Conservation (phyloP, 1,140 invertebrate genomes). For the Galleria mellonella region DNA sequence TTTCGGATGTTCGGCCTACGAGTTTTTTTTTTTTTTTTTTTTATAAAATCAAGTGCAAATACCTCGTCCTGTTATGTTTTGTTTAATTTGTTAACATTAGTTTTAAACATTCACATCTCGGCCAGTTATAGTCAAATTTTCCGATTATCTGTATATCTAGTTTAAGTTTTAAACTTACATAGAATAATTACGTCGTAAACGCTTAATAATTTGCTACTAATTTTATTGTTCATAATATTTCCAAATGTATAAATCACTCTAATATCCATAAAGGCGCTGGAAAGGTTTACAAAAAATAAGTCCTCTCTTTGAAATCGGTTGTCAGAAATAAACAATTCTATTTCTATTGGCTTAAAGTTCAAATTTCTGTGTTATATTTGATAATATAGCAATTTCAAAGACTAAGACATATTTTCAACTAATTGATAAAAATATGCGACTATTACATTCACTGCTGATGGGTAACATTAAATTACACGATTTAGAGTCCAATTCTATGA, state of each 20-base stretch:
- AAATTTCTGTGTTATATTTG: too few relatives aligned
- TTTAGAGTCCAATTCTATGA: too few relatives aligned
- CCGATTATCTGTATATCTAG: conserved; percentile 37
- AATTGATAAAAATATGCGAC: too few relatives aligned
- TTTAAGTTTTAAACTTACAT: conserved; percentile 45
- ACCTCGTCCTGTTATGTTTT: conserved; percentile 17
- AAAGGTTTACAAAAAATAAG: too few relatives aligned
- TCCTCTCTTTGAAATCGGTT: conserved; percentile 1
- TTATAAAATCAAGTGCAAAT: conserved; percentile 1
- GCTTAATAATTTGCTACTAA: conserved; percentile 58
- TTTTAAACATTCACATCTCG: conserved; percentile 25
- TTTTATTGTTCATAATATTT: conserved; percentile 17
- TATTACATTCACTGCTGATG: too few relatives aligned
- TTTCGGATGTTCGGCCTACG: conserved; percentile 45
- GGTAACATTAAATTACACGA: too few relatives aligned
- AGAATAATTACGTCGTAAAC: conserved; percentile 55
- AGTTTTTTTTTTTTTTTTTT: conserved; percentile 33
- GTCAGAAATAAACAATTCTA: too few relatives aligned
- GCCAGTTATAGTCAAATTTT: conserved; percentile 51
- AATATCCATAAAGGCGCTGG: too few relatives aligned
- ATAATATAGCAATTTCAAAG: too few relatives aligned
- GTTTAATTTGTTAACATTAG: conserved; percentile 22
- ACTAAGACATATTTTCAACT: too few relatives aligned
- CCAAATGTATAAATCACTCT: too few relatives aligned
- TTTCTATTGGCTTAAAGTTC: too few relatives aligned